Conservation (phyloP, 2,113 vertebrate species). For the Sciurus niger region DNA sequence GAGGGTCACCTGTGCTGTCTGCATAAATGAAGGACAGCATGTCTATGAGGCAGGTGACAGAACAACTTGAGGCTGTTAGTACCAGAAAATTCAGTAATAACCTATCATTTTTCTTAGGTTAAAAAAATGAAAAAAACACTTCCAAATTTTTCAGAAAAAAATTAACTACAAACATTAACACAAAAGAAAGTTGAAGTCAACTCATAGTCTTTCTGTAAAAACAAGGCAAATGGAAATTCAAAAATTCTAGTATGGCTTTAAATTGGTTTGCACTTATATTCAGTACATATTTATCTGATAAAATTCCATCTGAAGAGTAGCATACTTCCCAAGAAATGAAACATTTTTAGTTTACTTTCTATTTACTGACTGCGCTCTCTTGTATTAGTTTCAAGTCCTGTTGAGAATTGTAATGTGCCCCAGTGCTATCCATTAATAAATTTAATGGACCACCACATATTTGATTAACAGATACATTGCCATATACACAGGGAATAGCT, state of each 20-base stretch:
- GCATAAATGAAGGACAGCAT: slow-evolving; percentile 73
- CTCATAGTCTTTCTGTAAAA: neutral
- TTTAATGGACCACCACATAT: neutral
- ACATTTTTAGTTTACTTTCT: neutral
- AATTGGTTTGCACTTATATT: neutral
- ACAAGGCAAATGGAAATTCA: neutral
- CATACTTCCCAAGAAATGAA: neutral
- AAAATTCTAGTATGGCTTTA: neutral
- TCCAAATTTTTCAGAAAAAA: neutral
- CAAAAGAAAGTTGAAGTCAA: neutral
- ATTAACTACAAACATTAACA: neutral
- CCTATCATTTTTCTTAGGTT: neutral
- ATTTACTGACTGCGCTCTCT: neutral
- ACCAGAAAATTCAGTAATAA: slow-evolving; percentile 57
- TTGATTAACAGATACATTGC: neutral
- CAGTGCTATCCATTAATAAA: neutral
- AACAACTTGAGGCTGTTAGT: slow-evolving; percentile 48
- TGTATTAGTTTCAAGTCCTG: slow-evolving; percentile 30
- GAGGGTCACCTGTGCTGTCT: slow-evolving; percentile 56
- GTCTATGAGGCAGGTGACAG: neutral
- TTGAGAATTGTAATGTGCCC: neutral
- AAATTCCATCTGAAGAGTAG: neutral
- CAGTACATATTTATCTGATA: neutral
- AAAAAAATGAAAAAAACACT: no score
- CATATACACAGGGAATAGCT: neutral